Evolutionary conservation across 2,888 invertebrate genomes (phyloP), one percentile per base, ranked within the genome.

Genomic region (Zootermopsis nevadensis): DNA sequence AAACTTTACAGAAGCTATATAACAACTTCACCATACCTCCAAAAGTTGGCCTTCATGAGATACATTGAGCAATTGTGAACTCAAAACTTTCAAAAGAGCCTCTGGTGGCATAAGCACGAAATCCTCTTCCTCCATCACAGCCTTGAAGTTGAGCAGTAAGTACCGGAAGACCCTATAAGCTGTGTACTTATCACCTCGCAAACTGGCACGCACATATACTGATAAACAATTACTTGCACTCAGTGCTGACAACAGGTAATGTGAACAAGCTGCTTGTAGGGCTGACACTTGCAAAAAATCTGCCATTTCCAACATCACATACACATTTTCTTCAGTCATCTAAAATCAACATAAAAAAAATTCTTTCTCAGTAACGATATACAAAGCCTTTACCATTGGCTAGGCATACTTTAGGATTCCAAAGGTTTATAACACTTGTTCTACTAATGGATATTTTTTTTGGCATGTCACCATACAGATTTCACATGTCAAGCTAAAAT

Each of bases 211-310:
- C 12, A 87, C 86, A 84, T 86, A 87, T 55, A 87, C 86, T 53
- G 87, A 87, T 0, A 88, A 84, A 81, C 87, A 87, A 33, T 87
- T 86, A 30, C 85, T 80, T 10, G 87, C 83, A 42, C 84, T 86
- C 81, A 88, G 83, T 81, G 87, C 86, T 77, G 87, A 86, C 38
- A 85, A 84, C 48, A 88, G 86, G 86, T 87, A 88, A 85, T 87
- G 87, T 15, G 86, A 85, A 82, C 87, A 88, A 48, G 87, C 84
- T 79, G 86, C 86, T 80, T 87, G 85, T 31, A 88, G 83, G 15
- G 87, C 86, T 83, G 87, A 86, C 35, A 88, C 85, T 84, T 87
- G 87, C 24, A 88, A 84, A 10, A 88, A 84, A 84, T 88, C 87
- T 48, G 87, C 87, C 30, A 87, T 86, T 83, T 87, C 87, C 83